phyloP scores from a whole-genome alignment of 2,888 invertebrate species.

The Cephus spinipes region DNA sequence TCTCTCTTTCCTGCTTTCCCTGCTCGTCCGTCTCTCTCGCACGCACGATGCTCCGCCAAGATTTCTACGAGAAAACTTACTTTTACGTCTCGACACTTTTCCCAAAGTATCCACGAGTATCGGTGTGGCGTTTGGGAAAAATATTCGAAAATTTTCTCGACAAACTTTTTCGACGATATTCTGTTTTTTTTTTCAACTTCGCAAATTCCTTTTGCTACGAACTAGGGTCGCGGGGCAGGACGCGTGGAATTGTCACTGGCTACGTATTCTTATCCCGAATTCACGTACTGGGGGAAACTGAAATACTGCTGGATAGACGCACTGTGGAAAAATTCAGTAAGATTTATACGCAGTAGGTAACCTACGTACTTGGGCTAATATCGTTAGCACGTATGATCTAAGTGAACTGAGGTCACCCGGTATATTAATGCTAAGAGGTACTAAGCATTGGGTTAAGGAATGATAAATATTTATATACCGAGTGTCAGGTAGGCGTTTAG shows the following conservation, averaged over 20 bases:
- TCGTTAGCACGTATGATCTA: background rate
- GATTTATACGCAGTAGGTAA: background rate
- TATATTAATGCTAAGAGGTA: background rate
- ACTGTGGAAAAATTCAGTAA: background rate
- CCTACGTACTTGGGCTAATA: background rate
- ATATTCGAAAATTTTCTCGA: background rate
- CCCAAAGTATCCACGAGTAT: background rate
- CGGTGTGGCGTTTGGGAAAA: background rate
- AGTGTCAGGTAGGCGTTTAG: background rate
- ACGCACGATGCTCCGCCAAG: constrained; percentile 10
- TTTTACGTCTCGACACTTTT: background rate
- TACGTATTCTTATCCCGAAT: background rate
- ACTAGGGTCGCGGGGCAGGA: no score
- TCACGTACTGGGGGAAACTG: no score
- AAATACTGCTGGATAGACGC: background rate
- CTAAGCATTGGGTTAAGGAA: background rate
- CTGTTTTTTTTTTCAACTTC: background rate
- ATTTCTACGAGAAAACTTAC: background rate
- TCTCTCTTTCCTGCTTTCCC: background rate
- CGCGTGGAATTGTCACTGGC: background rate
- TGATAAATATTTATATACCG: background rate
- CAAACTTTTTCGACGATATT: background rate
- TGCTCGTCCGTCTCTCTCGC: background rate
- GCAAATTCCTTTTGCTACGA: background rate
- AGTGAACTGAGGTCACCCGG: background rate